Percentiles rank a stretch among this genome's conserved stretches.
Conservation (phyloP, 2,113 vertebrate genomes). For the Neoarius graeffei region DNA sequence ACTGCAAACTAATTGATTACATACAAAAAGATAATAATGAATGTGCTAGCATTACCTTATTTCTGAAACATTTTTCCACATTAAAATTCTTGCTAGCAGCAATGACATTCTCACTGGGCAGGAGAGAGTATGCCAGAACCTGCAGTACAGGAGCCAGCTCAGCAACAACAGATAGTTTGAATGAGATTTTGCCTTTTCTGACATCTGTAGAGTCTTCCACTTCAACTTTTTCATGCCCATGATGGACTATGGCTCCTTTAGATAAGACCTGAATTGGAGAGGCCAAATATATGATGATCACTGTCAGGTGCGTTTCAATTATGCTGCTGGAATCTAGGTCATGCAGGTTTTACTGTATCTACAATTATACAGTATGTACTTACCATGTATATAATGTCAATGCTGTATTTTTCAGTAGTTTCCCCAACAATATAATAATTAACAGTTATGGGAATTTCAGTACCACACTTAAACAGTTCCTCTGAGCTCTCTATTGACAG, state of each 20-base stretch:
- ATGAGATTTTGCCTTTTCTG: conserved; percentile 65
- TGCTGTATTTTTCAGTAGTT: conserved; percentile 1
- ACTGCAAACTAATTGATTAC: not conserved
- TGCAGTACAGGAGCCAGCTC: conserved; percentile 68
- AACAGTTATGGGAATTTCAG: conserved; percentile 51
- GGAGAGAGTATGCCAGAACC: conserved; percentile 72
- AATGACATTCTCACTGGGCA: too few relatives aligned
- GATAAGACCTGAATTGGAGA: conserved; percentile 61
- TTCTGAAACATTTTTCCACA: too few relatives aligned
- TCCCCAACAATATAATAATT: conserved; percentile 65
- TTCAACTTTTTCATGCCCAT: conserved; percentile 52
- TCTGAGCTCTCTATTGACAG: conserved; percentile 57
- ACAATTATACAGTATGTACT: conserved; percentile 37
- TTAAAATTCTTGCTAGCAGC: too few relatives aligned
- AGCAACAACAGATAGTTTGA: conserved; percentile 67
- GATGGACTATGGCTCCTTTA: too few relatives aligned
- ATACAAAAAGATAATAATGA: not conserved
- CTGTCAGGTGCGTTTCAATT: not conserved
- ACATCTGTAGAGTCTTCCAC: conserved; percentile 59
- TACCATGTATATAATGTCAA: conserved; percentile 68
- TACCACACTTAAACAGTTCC: conserved; percentile 55
- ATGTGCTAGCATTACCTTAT: conserved; percentile 67
- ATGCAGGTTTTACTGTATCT: too few relatives aligned
- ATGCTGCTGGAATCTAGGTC: not conserved
- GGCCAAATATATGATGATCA: not conserved